Conservation (phyloP, 2,113 vertebrate species). For the Gracilinanus agilis region DNA sequence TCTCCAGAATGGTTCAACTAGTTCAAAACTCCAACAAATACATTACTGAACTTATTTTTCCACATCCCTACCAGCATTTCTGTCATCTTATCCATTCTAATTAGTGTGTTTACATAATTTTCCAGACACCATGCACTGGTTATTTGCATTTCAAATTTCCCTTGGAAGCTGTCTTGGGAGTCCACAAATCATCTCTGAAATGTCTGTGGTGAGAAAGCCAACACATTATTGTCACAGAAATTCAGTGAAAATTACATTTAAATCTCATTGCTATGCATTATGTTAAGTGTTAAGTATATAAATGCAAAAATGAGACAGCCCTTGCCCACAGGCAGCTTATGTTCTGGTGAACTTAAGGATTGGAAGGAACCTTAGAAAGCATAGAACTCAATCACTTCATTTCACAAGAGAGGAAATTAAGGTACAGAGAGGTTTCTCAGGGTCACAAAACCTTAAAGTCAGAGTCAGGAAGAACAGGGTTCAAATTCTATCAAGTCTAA, state of each 20-base stretch:
- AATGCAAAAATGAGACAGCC: background rate
- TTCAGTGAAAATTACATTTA: background rate
- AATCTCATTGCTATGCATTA: background rate
- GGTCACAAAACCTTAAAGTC: background rate
- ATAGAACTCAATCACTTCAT: background rate
- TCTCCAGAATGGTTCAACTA: background rate
- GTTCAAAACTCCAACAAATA: background rate
- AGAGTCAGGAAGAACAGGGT: background rate
- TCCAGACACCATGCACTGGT: background rate
- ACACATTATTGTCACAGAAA: background rate
- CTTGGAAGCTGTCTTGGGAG: background rate
- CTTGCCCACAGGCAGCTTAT: background rate
- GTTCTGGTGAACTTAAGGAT: background rate
- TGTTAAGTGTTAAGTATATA: background rate
- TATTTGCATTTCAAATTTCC: background rate
- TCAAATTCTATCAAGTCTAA: background rate
- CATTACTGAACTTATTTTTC: background rate
- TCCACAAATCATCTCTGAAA: background rate
- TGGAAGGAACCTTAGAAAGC: background rate
- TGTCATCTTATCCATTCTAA: background rate
- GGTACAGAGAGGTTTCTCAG: background rate
- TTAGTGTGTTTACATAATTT: background rate
- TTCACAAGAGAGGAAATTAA: background rate
- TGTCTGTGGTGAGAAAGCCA: background rate
- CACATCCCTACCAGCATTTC: background rate